phyloP scores from a whole-genome alignment of 2,113 vertebrate genomes.

The Acrocephalus arundinaceus region DNA sequence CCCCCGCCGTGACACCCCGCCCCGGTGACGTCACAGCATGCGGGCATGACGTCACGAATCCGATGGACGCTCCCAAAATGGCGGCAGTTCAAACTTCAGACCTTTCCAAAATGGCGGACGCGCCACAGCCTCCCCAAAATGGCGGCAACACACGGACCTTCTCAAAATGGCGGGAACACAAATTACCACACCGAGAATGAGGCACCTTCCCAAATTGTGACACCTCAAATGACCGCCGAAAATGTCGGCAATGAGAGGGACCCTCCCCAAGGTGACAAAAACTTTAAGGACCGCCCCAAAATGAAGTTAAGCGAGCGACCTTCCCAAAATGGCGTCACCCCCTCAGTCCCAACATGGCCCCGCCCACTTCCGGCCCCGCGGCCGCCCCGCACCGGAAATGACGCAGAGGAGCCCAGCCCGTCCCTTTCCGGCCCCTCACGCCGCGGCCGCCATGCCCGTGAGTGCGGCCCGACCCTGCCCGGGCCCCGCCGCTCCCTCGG shows the following conservation, averaged over 20 bases:
- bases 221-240: no score
- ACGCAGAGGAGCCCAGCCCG: background rate
- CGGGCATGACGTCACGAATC: background rate
- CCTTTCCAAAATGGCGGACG: background rate
- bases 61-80: background rate
- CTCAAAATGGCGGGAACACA: background rate
- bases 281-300: background rate
- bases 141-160: background rate
- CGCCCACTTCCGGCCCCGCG: background rate
- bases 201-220: background rate
- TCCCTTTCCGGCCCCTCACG: background rate
- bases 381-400: background rate
- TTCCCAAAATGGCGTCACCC: background rate
- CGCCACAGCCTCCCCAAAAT: fast-evolving
- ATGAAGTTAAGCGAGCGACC: fast-evolving
- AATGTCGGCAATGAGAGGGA: no score
- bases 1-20: background rate
- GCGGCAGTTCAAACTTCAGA: background rate
- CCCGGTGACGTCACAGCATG: background rate
- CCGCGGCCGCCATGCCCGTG: background rate
- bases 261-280: no score
- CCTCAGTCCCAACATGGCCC: background rate
- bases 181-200: fast-evolving
- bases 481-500: background rate
- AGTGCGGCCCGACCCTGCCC: background rate